A percentile compares a stretch with the other conserved stretches of the same genome.
These are phyloP conservation scores for Caenorhabditis parvicauda DNA, from an alignment of 2,888 invertebrate genomes.

Conservation along the genomic window DNA sequence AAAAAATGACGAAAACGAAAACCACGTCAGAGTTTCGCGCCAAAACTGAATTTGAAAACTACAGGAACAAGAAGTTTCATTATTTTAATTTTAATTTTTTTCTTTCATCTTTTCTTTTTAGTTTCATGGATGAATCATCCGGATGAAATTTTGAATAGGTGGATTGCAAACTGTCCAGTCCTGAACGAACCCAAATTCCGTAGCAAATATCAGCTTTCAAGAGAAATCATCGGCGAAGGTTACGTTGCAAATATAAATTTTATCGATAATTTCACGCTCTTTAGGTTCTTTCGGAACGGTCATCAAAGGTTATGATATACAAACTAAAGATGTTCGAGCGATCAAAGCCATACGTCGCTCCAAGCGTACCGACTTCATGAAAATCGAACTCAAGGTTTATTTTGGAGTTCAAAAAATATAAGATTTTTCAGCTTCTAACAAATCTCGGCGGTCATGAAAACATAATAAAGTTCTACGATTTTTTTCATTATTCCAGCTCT, in stretches of 20 bases:
- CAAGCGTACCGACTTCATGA: conserved; percentile 14
- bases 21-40: not conserved
- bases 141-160: no score
- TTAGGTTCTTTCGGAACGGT: conserved; percentile 26
- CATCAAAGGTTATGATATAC: conserved; percentile 11
- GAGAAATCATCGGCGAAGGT: conserved; percentile 24
- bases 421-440: conserved; percentile 8
- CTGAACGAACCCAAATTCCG: conserved; percentile 7
- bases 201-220: conserved; percentile 7
- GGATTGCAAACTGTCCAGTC: conserved; percentile 24
- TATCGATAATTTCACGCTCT: not conserved
- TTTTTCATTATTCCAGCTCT: conserved; percentile 13
- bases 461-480: conserved; percentile 20
- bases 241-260: not conserved
- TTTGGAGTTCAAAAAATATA: not conserved
- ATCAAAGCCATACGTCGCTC: conserved; percentile 23
- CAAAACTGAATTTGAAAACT: not conserved
- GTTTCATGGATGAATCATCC: conserved; percentile 1
- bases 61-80: no score
- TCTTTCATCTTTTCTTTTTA: not conserved
- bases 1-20: not conserved
- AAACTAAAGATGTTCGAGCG: conserved; percentile 8
- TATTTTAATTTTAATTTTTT: conserved; percentile 1
- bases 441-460: conserved; percentile 26
- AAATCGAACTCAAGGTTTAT: conserved; percentile 14